phyloP scores from a whole-genome alignment of 2,113 vertebrate species.

The Lynx canadensis region DNA sequence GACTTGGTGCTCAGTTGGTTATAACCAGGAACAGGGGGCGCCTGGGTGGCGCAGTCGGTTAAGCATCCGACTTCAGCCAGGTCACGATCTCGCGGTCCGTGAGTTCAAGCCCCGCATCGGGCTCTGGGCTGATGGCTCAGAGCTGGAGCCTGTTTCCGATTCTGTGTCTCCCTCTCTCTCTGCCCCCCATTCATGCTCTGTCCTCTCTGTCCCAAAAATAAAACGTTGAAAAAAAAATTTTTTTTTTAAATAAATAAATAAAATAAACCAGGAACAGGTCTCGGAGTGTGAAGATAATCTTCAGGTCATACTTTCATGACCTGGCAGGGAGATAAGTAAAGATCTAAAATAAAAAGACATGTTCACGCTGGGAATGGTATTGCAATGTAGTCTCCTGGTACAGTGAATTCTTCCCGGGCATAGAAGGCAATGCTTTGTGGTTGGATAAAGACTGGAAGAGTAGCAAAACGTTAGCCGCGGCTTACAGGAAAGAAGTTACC shows the following conservation, averaged over 20 bases:
- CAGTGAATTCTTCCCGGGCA: background rate
- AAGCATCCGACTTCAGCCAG: too few species aligned
- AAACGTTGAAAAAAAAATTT: too few species aligned
- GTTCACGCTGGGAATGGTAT: background rate
- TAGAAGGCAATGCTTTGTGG: background rate
- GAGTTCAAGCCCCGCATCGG: too few species aligned
- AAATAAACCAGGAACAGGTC: background rate
- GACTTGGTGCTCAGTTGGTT: background rate
- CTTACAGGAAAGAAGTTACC: background rate
- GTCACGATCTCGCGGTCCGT: too few species aligned
- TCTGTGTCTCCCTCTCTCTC: too few species aligned
- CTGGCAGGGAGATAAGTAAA: background rate
- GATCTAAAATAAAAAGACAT: background rate
- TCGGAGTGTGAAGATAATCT: background rate
- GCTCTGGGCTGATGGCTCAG: too few species aligned
- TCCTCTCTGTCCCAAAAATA: too few species aligned
- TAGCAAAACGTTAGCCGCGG: background rate
- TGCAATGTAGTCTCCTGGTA: background rate
- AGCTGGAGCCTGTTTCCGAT: too few species aligned
- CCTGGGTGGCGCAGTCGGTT: too few species aligned
- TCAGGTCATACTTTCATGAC: background rate
- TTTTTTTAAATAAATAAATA: too few species aligned
- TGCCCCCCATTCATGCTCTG: too few species aligned
- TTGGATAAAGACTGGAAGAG: background rate
- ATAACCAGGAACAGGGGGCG: background rate